Conservation (phyloP, 2,113 vertebrate species). For the Xerus inauris region DNA sequence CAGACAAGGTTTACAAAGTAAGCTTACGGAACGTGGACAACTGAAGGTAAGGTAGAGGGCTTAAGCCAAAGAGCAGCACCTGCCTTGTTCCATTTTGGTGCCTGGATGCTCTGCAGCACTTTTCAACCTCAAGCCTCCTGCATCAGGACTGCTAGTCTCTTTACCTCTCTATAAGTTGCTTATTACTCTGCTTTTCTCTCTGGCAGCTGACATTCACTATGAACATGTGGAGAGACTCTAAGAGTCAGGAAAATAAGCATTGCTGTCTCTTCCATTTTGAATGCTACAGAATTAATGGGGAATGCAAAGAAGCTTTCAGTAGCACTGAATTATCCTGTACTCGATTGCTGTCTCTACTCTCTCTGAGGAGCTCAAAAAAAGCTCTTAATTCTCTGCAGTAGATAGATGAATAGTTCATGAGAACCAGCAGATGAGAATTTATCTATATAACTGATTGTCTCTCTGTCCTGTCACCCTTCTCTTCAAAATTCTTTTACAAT, state of each 20-base stretch:
- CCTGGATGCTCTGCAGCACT: neutral
- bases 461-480: neutral
- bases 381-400: neutral
- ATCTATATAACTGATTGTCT: neutral
- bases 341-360: neutral
- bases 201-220: neutral
- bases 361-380: neutral
- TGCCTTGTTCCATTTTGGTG: accelerated
- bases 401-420: neutral
- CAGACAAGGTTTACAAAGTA: accelerated
- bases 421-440: neutral
- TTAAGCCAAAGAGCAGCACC: neutral
- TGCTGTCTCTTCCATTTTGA: neutral
- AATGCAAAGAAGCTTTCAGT: too few species aligned
- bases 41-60: neutral
- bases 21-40: neutral
- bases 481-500: neutral
- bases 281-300: neutral
- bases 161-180: neutral
- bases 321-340: too few species aligned
- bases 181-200: neutral
- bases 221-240: accelerated
- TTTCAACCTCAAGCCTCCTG: accelerated
- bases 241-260: neutral
- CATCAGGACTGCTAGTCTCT: neutral